Evolutionary conservation across 2,888 invertebrate genomes (phyloP).

Genomic region (Mechanitis messenoides): DNA sequence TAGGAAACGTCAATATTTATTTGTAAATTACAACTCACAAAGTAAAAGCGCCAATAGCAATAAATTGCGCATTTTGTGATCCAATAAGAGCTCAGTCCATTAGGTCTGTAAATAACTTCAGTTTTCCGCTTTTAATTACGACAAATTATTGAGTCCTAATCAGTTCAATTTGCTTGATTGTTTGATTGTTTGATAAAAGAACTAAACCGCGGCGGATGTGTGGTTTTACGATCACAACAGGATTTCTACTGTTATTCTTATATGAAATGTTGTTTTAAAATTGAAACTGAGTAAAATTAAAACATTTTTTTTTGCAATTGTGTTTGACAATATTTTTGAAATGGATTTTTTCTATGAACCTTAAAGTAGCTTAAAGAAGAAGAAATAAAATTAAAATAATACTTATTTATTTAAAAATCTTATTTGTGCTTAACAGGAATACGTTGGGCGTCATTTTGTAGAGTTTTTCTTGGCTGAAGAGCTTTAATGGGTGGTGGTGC

Average conservation of each 20-base stretch:
- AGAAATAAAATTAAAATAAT: background rate
- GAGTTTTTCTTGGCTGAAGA: conserved; percentile 58
- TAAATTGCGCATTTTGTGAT: conserved; percentile 54
- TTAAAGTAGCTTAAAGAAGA: background rate
- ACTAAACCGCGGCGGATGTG: conserved; percentile 20
- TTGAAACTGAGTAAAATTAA: background rate
- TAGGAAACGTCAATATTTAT: background rate
- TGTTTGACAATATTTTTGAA: no score
- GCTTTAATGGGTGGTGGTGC: conserved; percentile 69
- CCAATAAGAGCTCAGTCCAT: conserved; percentile 16
- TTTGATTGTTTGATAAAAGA: conserved; percentile 31
- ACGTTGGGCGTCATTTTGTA: conserved; percentile 44
- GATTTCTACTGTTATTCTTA: conserved; percentile 14
- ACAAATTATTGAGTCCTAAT: conserved; percentile 22
- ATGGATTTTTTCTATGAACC: no score
- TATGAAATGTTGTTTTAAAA: background rate
- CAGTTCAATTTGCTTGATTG: conserved; percentile 22
- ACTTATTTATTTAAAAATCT: conserved; percentile 21
- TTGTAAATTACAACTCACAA: conserved; percentile 47
- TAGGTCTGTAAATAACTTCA: conserved; percentile 29
- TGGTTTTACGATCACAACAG: conserved; percentile 24
- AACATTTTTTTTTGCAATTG: no score
- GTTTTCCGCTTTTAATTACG: conserved; percentile 41
- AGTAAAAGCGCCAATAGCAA: conserved; percentile 59
- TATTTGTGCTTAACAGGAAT: conserved; percentile 40